A percentile compares a stretch with the other conserved stretches of the same genome.
These are phyloP conservation scores for Sandelia bainsii DNA, from an alignment of 2,797 vertebrate species.

Conservation along the genomic window DNA sequence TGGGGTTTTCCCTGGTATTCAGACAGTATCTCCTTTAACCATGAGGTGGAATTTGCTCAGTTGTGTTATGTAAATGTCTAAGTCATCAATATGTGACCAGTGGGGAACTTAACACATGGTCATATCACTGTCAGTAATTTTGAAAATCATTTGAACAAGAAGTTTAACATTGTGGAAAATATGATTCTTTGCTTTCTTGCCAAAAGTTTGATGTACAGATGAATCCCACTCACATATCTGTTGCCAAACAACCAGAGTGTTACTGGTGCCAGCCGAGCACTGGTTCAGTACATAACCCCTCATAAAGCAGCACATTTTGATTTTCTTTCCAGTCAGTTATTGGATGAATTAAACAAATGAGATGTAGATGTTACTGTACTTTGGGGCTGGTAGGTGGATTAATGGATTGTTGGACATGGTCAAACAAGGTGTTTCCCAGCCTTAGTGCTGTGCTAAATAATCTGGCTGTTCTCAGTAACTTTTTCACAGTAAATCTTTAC, in stretches of 20 bases:
- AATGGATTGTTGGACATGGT: too few species aligned
- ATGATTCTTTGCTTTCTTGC: background rate
- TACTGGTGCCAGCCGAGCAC: background rate
- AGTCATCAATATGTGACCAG: too few species aligned
- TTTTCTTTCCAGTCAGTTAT: background rate
- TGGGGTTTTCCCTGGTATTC: background rate
- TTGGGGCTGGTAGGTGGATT: too few species aligned
- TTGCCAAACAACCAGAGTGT: background rate
- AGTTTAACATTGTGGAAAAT: background rate
- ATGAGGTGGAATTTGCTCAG: background rate
- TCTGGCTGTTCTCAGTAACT: too few species aligned
- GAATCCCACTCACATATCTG: too few species aligned
- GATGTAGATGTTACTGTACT: too few species aligned
- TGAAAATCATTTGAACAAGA: too few species aligned
- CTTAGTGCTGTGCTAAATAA: too few species aligned
- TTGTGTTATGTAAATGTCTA: background rate
- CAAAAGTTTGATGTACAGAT: background rate
- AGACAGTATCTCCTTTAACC: background rate
- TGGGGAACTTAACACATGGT: background rate
- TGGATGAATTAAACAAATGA: background rate
- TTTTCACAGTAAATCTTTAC: too few species aligned
- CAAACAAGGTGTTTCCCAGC: too few species aligned
- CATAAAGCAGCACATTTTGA: background rate
- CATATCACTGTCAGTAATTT: background rate
- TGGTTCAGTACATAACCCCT: background rate